A percentile compares a stretch with the other conserved stretches of the same genome.
Evolutionary conservation across 2,888 invertebrate genomes (phyloP).

Genomic region (Agriotes lineatus): DNA sequence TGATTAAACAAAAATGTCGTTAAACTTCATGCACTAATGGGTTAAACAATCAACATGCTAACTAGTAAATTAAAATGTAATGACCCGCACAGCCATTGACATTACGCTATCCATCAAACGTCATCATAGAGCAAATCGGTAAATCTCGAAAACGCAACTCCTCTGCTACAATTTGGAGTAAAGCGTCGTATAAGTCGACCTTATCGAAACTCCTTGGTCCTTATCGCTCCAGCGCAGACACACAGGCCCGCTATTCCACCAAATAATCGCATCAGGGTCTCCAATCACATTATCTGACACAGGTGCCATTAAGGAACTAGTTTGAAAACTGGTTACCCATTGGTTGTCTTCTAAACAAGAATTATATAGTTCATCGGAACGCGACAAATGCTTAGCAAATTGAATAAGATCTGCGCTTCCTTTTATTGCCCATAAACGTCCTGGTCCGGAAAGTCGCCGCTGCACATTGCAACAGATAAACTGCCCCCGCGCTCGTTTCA

Average conservation of each 20-base stretch:
- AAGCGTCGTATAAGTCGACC: conserved; percentile 17
- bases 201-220: conserved; percentile 20
- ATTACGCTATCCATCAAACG: too few species aligned
- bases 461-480: too few species aligned
- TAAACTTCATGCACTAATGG: too few species aligned
- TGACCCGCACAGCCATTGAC: too few species aligned
- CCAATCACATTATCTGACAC: conserved; percentile 46
- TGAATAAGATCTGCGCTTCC: conserved; percentile 13
- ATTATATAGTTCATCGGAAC: conserved; percentile 34
- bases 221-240: conserved; percentile 42
- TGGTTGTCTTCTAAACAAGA: conserved; percentile 34
- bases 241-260: conserved; percentile 36
- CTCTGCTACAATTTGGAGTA: not conserved
- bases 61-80: too few species aligned
- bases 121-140: too few species aligned
- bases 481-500: too few species aligned
- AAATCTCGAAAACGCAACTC: too few species aligned
- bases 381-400: conserved; percentile 28
- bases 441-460: not conserved
- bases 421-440: conserved; percentile 1
- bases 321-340: conserved; percentile 36
- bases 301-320: conserved; percentile 44
- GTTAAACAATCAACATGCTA: too few species aligned
- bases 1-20: too few species aligned
- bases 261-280: conserved; percentile 42